Percentiles rank a stretch among this genome's conserved stretches.
These are phyloP conservation scores for Schizaphis graminum DNA, from an alignment of 2,888 invertebrate genomes.

Conservation along the genomic window DNA sequence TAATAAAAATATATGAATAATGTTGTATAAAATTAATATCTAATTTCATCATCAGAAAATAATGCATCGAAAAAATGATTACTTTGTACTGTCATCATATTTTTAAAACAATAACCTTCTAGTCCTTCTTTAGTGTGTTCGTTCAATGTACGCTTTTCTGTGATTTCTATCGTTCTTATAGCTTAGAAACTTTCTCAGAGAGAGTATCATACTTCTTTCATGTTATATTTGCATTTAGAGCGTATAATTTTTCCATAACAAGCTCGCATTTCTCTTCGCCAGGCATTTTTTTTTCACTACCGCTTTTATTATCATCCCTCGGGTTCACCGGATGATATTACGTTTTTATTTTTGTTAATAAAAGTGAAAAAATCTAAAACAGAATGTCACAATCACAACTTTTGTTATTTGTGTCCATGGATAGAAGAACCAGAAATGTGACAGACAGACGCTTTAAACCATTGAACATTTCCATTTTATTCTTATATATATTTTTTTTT, in stretches of 20 bases:
- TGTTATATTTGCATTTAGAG: constrained; percentile 58
- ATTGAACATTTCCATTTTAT: constrained; percentile 40
- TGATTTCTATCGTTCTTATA: constrained; percentile 13
- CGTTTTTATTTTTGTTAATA: constrained; percentile 63
- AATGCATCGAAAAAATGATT: neutral
- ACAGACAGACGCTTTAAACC: constrained; percentile 56
- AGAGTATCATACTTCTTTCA: constrained; percentile 4
- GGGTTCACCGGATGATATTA: constrained; percentile 34
- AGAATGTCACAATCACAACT: constrained; percentile 63
- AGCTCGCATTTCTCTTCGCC: constrained; percentile 40
- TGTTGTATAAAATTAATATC: neutral
- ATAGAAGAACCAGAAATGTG: constrained; percentile 46
- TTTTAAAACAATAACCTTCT: neutral
- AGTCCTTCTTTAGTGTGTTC: neutral
- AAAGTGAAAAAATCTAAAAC: constrained; percentile 48
- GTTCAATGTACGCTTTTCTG: neutral
- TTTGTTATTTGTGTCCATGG: constrained; percentile 49
- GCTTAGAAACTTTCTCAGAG: neutral
- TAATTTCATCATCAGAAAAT: neutral
- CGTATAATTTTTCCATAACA: constrained; percentile 65
- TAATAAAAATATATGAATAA: neutral
- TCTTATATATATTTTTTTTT: constrained; percentile 46
- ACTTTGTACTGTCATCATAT: constrained; percentile 15
- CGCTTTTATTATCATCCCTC: constrained; percentile 34
- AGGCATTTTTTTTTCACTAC: constrained; percentile 34